These are phyloP conservation scores for Rhinophrynus dorsalis DNA, from an alignment of 2,797 vertebrate species.

Conservation along the genomic window DNA sequence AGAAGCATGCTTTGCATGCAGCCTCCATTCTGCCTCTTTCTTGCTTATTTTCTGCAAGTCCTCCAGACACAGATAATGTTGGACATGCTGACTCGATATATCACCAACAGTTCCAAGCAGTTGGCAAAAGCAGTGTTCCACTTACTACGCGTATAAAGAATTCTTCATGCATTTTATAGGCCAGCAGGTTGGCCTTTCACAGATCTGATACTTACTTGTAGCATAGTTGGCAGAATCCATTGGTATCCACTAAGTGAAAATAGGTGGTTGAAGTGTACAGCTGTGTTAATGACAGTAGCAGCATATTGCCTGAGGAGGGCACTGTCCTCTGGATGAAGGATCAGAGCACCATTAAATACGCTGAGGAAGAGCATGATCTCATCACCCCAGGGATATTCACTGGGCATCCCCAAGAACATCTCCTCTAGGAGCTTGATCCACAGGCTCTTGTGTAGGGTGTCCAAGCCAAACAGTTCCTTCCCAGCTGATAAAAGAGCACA, in stretches of 20 bases:
- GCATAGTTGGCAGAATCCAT: conserved; percentile 97
- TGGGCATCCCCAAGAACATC: conserved; percentile 98
- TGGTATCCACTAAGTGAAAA: conserved; percentile 98
- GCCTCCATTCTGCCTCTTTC: no score
- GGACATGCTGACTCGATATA: no score
- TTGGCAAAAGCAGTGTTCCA: no score
- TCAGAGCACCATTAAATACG: conserved; percentile 93
- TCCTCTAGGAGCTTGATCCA: conserved; percentile 98
- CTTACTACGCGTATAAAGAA: no score
- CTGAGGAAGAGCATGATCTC: conserved; percentile 99
- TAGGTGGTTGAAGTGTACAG: conserved; percentile 96
- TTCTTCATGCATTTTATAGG: neutral
- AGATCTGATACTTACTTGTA: conserved; percentile 77
- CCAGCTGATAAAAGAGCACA: conserved; percentile 66
- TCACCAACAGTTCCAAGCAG: no score
- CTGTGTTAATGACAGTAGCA: conserved; percentile 95
- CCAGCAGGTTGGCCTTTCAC: neutral
- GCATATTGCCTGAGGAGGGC: conserved; percentile 93
- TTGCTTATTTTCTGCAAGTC: no score
- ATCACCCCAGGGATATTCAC: conserved; percentile 97
- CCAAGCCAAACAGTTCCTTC: conserved; percentile 94
- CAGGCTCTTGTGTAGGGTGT: conserved; percentile 96
- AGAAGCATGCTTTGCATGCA: no score
- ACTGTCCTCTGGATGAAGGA: conserved; percentile 95
- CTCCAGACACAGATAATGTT: no score